Conservation (phyloP, 2,888 invertebrate species). For the Congeria kusceri region DNA sequence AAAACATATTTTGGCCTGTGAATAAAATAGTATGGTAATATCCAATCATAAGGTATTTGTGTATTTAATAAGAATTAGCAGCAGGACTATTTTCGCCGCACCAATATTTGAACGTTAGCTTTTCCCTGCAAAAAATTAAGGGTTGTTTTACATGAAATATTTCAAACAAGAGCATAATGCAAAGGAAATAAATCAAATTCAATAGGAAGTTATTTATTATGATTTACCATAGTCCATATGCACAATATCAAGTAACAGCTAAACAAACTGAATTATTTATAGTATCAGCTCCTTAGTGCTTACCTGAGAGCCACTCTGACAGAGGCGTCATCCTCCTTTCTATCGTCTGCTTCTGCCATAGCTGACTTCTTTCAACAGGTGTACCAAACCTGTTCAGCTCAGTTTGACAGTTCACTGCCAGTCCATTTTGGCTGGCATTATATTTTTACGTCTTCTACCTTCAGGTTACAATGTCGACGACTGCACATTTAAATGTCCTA, state of each 20-base stretch:
- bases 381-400: neutral
- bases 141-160: too few species aligned
- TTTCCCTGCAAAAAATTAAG: too few species aligned
- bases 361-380: constrained; percentile 9
- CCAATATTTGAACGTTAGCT: too few species aligned
- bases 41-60: too few species aligned
- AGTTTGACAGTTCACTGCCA: neutral
- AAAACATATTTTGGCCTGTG: too few species aligned
- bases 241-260: neutral
- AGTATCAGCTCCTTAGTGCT: constrained; percentile 6
- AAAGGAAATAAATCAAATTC: too few species aligned
- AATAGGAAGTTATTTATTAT: too few species aligned
- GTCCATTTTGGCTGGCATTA: neutral
- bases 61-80: too few species aligned
- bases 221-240: too few species aligned
- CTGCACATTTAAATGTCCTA: neutral
- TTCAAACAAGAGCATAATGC: too few species aligned
- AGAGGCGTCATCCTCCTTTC: constrained; percentile 77
- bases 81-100: too few species aligned
- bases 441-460: neutral
- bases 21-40: too few species aligned
- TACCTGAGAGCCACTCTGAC: constrained; percentile 82
- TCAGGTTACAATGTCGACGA: neutral
- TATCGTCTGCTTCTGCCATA: constrained; percentile 70
- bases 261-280: neutral